Evolutionary conservation across 2,888 invertebrate genomes (phyloP).

Genomic region (Tortricodes alternella): DNA sequence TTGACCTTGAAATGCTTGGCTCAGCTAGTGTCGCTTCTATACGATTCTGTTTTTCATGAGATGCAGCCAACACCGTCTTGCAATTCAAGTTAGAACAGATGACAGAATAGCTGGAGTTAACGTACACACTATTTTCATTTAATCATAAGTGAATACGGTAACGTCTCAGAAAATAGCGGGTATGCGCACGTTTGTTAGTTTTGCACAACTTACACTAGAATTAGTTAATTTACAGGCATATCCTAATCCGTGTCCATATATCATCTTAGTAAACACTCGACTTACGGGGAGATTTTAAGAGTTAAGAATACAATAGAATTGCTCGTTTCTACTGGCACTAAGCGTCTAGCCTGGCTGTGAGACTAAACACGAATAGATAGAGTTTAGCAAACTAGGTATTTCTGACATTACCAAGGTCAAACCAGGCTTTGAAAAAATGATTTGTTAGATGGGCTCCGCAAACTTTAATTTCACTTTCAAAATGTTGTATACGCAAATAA

Average conservation of each 20-base stretch:
- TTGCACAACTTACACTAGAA: conserved; percentile 21
- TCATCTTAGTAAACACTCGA: not conserved
- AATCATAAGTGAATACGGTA: not conserved
- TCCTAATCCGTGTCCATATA: not conserved
- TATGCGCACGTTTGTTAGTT: conserved; percentile 15
- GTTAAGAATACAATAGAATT: not conserved
- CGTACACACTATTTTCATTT: conserved; percentile 7
- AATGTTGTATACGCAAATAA: no score
- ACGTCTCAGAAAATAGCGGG: conserved; percentile 4
- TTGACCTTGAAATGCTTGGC: no score
- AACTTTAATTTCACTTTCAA: no score
- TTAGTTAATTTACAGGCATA: conserved; percentile 24
- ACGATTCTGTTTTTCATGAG: conserved; percentile 27
- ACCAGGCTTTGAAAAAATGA: no score
- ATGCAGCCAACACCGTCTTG: conserved; percentile 46
- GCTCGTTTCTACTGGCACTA: not conserved
- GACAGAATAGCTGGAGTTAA: conserved; percentile 10
- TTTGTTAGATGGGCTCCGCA: no score
- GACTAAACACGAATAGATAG: conserved; percentile 9
- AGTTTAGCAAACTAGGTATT: no score
- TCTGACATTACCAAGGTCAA: no score
- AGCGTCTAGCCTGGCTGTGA: conserved; percentile 19
- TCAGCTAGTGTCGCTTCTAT: conserved; percentile 1
- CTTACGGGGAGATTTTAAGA: conserved; percentile 1
- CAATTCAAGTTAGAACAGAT: conserved; percentile 6